A percentile compares a stretch with the other conserved stretches of the same genome.
These are phyloP conservation scores for Trissolcus japonicus DNA, from an alignment of 2,888 invertebrate species.

Conservation along the genomic window DNA sequence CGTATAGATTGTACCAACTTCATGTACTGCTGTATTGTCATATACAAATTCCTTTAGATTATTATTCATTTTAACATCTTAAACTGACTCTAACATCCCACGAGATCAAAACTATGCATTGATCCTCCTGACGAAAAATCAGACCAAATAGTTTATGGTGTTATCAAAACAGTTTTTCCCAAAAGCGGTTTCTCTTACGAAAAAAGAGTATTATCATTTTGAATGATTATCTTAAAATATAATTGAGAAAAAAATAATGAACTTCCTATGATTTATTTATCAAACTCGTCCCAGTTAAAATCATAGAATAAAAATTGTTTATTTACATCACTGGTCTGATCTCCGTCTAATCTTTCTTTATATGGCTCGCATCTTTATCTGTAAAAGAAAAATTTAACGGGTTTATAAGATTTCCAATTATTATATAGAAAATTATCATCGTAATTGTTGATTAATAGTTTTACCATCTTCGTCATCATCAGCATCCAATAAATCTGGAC, in stretches of 20 bases:
- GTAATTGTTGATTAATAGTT: not conserved
- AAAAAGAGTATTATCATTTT: not conserved
- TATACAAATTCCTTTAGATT: not conserved
- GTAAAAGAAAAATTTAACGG: not conserved
- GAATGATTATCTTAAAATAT: not conserved
- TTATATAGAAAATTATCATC: not conserved
- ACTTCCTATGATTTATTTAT: not conserved
- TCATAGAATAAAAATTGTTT: not conserved
- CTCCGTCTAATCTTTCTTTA: not conserved
- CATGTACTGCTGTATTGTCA: not conserved
- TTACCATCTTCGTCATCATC: constrained; percentile 83
- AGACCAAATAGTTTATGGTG: no score
- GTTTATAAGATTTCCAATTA: not conserved
- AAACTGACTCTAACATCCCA: not conserved
- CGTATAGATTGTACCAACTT: no score
- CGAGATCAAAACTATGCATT: no score
- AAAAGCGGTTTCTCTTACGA: not conserved
- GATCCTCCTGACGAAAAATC: no score
- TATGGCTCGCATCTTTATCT: constrained; percentile 1
- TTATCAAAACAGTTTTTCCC: no score
- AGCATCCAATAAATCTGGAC: constrained; percentile 95
- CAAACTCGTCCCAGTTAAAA: not conserved
- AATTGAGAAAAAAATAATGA: not conserved
- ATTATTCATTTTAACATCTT: not conserved
- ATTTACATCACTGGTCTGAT: not conserved